phyloP scores from a whole-genome alignment of 2,113 vertebrate genomes.

The Donacobius atricapilla region DNA sequence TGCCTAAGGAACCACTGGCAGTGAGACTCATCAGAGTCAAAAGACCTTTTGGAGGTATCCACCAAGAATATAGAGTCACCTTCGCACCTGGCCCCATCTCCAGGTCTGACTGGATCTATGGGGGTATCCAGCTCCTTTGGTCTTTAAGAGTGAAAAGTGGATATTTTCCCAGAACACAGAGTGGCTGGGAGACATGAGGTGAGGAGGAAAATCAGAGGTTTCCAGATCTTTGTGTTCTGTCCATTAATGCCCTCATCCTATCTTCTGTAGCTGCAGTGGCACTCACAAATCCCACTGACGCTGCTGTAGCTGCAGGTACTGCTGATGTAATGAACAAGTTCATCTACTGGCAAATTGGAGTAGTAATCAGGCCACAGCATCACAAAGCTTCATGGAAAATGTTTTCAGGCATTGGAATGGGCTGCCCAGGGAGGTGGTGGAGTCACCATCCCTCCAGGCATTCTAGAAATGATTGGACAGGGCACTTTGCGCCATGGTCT shows the following conservation, averaged over 20 bases:
- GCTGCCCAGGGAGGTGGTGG: not conserved
- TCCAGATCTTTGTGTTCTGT: not conserved
- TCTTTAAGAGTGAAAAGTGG: not conserved
- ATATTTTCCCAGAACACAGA: not conserved
- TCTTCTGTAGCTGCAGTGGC: not conserved
- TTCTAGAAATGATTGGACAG: rapidly evolving
- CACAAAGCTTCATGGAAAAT: not conserved
- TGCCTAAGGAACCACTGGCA: not conserved
- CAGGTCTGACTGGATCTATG: not conserved
- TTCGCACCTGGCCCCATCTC: not conserved
- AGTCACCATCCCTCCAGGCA: not conserved
- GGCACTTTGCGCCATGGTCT: not conserved
- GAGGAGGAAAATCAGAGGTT: not conserved
- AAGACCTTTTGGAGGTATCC: not conserved
- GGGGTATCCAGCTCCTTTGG: not conserved
- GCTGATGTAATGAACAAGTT: not conserved
- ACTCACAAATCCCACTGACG: not conserved
- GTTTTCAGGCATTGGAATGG: not conserved
- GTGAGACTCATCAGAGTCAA: not conserved
- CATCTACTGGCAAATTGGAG: not conserved
- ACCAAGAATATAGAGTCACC: not conserved
- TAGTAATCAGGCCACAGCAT: not conserved
- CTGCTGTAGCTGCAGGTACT: not conserved
- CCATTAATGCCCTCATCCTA: not conserved
- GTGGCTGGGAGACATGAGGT: not conserved